Evolutionary conservation across 92 coral and sea anemone genomes (phyloP), one percentile per base, ranked within the genome.

Genomic region (Epizoanthus scotinus): DNA sequence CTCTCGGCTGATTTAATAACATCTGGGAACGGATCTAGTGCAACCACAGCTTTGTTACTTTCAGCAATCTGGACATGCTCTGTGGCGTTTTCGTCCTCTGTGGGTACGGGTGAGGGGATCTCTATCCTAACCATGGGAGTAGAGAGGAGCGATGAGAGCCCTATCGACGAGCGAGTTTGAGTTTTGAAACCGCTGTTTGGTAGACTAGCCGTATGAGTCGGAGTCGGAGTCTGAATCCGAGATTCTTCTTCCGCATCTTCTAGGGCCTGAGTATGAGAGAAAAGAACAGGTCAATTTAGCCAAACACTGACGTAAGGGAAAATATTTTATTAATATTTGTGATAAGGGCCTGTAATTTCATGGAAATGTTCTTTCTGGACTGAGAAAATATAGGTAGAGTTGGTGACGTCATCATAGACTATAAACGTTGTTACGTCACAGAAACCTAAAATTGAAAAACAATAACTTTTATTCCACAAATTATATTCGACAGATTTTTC

Each of bases 1-100:
- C 95, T 94, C 38, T 91, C 99, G 14, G 99, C 98, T 19, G 99
- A 96, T 77, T 92, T 88, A 31, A 96, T 96, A 14, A 96, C 99
- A 85, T 96, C 99, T 50, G 99, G 99, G 86, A 96, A 93, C 28
- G 95, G 92, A 63, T 95, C 98, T 15, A 95, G 95, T 21, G 81
- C 56, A 63, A 85, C 65, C 65, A 92, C 81, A 20, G 86, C 22
- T 28, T 91, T 87, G 60, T 74, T 87, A 49, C 83, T 61, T 44
- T 75, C 82, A 22, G 53, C 84, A 40, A 69, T 65, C 49, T 71
- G 88, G 6, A 53, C 78, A 40, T 61, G 80, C 72, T 15, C 83
- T 62, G 47, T 81, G 63, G 9, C 60, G 66, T 67, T 79, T 60
- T 40, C 63, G 47, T 69, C 85, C 8, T 79, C 86, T 60, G 88